Conservation (phyloP, 1,140 invertebrate species). For the Caerostris extrusa region DNA sequence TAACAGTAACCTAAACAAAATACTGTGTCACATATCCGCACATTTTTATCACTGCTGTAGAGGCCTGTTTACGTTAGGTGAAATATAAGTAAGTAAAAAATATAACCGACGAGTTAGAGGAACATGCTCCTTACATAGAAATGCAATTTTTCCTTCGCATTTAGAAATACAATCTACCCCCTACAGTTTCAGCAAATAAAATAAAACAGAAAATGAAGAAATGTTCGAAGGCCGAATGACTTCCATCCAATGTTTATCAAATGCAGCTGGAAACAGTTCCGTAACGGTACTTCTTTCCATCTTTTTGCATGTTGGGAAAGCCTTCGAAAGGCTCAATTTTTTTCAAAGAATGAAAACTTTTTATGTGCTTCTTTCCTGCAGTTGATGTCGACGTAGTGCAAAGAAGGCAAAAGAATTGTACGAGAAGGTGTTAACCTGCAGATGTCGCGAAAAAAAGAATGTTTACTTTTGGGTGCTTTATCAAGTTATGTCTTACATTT, state of each 20-base stretch:
- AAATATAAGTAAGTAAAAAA: too few relatives aligned
- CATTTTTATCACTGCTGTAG: too few relatives aligned
- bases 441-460: not conserved
- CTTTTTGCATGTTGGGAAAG: conserved; percentile 29
- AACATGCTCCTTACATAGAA: not conserved
- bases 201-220: not conserved
- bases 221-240: conserved; percentile 23
- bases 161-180: conserved; percentile 61
- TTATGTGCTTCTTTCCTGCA: not conserved
- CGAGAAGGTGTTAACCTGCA: conserved; percentile 35
- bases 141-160: not conserved
- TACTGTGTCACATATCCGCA: too few relatives aligned
- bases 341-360: conserved; percentile 29
- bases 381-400: not conserved
- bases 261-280: conserved; percentile 47
- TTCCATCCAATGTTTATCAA: conserved; percentile 49
- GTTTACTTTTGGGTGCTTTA: conserved; percentile 20
- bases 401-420: not conserved
- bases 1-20: too few relatives aligned
- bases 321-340: conserved; percentile 13
- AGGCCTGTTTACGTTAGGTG: too few relatives aligned
- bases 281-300: not conserved
- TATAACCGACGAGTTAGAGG: too few relatives aligned
- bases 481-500: not conserved
- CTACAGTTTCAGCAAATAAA: conserved; percentile 57